Evolutionary conservation across 2,113 vertebrate genomes (phyloP).

Genomic region (Coturnix japonica): DNA sequence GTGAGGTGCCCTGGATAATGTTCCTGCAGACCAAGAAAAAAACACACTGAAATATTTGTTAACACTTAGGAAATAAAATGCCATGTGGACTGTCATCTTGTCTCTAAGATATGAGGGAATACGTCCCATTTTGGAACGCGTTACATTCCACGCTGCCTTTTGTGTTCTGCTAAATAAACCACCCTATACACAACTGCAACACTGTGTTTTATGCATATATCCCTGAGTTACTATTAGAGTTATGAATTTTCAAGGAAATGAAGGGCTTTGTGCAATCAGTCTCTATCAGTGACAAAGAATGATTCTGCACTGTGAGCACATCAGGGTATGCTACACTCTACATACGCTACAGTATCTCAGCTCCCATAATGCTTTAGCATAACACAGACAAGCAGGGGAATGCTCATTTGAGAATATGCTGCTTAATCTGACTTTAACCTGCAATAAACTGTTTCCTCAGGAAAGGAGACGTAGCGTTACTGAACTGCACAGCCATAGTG

Average conservation of each 20-base stretch:
- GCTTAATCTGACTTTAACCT: neutral
- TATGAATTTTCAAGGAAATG: neutral
- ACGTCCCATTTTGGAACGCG: fast-evolving
- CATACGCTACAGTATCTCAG: too few relatives aligned
- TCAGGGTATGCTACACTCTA: fast-evolving
- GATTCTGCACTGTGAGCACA: neutral
- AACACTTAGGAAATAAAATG: neutral
- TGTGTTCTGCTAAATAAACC: neutral
- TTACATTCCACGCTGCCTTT: fast-evolving
- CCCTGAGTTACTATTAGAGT: neutral
- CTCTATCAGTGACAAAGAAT: neutral
- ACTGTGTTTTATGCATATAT: neutral
- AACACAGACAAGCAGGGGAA: neutral
- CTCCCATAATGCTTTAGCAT: neutral
- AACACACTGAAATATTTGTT: neutral
- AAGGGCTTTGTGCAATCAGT: fast-evolving
- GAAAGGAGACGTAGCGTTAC: slow-evolving; percentile 87
- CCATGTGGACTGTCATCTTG: neutral
- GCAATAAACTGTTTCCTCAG: slow-evolving; percentile 71
- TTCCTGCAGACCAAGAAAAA: neutral
- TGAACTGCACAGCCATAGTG: slow-evolving; percentile 94
- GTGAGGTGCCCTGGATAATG: neutral
- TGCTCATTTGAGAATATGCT: neutral
- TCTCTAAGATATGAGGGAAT: neutral
- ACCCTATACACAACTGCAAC: fast-evolving